phyloP scores from a whole-genome alignment of 1,140 invertebrate species.

The Leucophenga varia region DNA sequence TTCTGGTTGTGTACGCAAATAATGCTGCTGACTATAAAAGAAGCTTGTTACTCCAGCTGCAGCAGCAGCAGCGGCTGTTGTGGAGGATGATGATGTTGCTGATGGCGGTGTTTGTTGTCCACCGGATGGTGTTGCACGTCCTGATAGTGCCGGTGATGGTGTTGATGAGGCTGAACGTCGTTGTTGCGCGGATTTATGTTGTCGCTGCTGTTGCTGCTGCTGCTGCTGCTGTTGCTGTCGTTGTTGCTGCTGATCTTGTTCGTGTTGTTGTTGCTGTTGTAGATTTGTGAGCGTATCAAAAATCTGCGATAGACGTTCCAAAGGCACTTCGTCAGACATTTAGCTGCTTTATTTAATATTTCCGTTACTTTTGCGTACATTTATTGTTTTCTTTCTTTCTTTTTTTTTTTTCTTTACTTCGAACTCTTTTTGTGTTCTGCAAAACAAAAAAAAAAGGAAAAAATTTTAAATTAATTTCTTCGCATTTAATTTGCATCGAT shows the following conservation, averaged over 20 bases:
- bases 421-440: too few species aligned
- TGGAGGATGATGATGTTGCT: conserved; percentile 5
- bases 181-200: conserved; percentile 20
- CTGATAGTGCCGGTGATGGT: conserved; percentile 40
- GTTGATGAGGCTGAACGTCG: conserved; percentile 45
- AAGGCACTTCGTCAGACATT: conserved; percentile 64
- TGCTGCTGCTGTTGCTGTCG: conserved; percentile 23
- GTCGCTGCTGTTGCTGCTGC: conserved; percentile 18
- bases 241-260: conserved; percentile 13
- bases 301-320: conserved; percentile 73
- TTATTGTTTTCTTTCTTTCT: conserved; percentile 5
- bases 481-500: too few species aligned
- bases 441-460: too few species aligned
- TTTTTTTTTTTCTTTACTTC: too few species aligned
- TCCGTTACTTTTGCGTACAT: too few species aligned
- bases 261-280: conserved; percentile 59
- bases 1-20: too few species aligned
- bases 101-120: conserved; percentile 8
- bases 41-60: conserved; percentile 28
- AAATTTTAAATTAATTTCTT: too few species aligned
- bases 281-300: conserved; percentile 74
- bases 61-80: conserved; percentile 1
- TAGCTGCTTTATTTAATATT: too few species aligned
- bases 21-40: conserved; percentile 32
- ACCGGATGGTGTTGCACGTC: conserved; percentile 28